These are phyloP conservation scores for Wiebesia pumilae DNA, from an alignment of 1,140 invertebrate species.

Conservation along the genomic window DNA sequence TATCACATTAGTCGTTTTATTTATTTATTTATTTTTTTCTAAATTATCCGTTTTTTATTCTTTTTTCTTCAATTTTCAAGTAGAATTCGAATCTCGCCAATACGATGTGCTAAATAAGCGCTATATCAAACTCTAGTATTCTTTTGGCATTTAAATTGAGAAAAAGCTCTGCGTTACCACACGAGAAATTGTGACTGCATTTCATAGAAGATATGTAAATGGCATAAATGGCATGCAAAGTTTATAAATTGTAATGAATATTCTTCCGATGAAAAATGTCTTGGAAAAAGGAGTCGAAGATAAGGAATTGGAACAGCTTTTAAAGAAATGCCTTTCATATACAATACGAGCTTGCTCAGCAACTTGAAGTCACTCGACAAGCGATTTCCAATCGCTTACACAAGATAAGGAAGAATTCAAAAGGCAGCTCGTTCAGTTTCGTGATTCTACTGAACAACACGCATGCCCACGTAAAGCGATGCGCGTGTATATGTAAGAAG, in stretches of 20 bases:
- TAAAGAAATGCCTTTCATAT: not conserved
- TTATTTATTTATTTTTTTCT: too few species aligned
- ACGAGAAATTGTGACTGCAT: too few species aligned
- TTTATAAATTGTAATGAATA: too few species aligned
- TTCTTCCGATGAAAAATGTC: not conserved
- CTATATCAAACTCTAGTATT: not conserved
- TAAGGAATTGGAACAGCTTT: constrained; percentile 4
- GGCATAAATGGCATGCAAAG: too few species aligned
- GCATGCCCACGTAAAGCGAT: not conserved
- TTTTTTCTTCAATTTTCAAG: not conserved
- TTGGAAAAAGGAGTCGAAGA: not conserved
- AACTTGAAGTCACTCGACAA: constrained; percentile 11
- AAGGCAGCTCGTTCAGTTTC: not conserved
- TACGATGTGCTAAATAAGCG: not conserved
- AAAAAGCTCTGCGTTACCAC: not conserved
- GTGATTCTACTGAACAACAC: not conserved
- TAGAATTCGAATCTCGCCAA: not conserved
- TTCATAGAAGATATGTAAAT: too few species aligned
- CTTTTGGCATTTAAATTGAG: not conserved
- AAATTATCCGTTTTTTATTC: too few species aligned
- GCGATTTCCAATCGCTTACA: constrained; percentile 5
- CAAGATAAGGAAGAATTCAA: constrained; percentile 8
- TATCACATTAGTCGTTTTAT: too few species aligned
- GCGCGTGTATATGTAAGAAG: not conserved
- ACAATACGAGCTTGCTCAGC: constrained; percentile 3